Evolutionary conservation across 2,888 invertebrate species (phyloP), one percentile per base, ranked within the genome.

Genomic region (Drosophila leonis): DNA sequence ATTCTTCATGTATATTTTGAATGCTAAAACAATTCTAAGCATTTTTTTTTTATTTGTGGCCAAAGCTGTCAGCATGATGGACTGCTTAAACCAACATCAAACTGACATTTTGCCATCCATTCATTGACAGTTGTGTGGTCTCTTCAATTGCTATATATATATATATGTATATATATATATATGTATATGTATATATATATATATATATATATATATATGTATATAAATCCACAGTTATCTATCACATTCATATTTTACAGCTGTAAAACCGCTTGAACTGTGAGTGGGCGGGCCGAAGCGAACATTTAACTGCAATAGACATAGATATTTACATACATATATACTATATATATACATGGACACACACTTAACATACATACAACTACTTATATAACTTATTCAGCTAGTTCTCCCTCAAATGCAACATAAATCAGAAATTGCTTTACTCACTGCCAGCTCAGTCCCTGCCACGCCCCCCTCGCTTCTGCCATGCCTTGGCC

Each of bases 361-460:
- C n/a, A n/a, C n/a, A n/a, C n/a, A 37, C 27, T 41, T 35, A 29
- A 10, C 33, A 20, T 41, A 31, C 65, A 24, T n/a, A 59, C 39
- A 35, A 29, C 35, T 66, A 65, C 80, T 76, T 78, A 72, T 73
- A 73, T 83, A 78, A 85, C 76, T 72, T 72, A 76, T 78, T 83
- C 76, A 62, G 63, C 64, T 55, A 54, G 60, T 61, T 44, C 61
- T 59, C n/a, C 65, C 41, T 69, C 54, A 60, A 54, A 39, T 78
- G 69, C 63, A 57, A 44, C 78, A 78, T 76, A 78, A 76, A 78
- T 76, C 76, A 70, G 55, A 78, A 76, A 73, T 78, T 69, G 62
- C 73, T 54, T 37, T 48, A 37, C 65, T 61, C 27, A 18, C 48
- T 39, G 37, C 42, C 46, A 41, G 29, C 54, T 18, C 42, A 24